Conservation (phyloP, 2,888 invertebrate genomes). For the Eupithecia subfuscata region DNA sequence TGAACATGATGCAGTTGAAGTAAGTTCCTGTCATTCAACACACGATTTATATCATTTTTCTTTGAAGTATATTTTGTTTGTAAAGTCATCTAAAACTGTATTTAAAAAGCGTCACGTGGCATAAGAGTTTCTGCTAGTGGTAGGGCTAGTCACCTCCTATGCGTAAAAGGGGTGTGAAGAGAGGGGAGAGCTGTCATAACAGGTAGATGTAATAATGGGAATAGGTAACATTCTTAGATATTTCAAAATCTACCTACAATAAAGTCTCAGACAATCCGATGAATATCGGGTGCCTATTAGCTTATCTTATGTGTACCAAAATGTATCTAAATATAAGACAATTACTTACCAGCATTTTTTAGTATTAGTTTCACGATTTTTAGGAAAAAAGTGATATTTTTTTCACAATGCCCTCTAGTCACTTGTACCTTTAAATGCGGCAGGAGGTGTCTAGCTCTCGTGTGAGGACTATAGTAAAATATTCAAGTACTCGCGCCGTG, state of each 20-base stretch:
- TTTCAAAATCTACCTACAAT: too few species aligned
- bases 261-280: too few species aligned
- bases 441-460: not conserved
- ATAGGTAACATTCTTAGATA: too few species aligned
- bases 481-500: not conserved
- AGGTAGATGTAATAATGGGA: too few species aligned
- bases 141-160: not conserved
- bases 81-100: not conserved
- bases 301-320: too few species aligned
- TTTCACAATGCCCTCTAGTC: not conserved
- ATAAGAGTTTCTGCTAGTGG: not conserved
- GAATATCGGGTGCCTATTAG: too few species aligned
- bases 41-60: not conserved
- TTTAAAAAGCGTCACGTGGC: not conserved
- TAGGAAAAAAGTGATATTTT: too few species aligned
- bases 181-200: not conserved
- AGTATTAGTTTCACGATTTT: not conserved
- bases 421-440: not conserved
- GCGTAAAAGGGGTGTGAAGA: not conserved
- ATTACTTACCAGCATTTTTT: not conserved
- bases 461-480: not conserved
- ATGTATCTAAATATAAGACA: too few species aligned
- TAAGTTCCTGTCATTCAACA: slow-evolving; percentile 91
- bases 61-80: not conserved
- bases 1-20: slow-evolving; percentile 99